Base-by-base conservation (phyloP, 1,140 invertebrate genomes). In the Lethrus apterus region DNA sequence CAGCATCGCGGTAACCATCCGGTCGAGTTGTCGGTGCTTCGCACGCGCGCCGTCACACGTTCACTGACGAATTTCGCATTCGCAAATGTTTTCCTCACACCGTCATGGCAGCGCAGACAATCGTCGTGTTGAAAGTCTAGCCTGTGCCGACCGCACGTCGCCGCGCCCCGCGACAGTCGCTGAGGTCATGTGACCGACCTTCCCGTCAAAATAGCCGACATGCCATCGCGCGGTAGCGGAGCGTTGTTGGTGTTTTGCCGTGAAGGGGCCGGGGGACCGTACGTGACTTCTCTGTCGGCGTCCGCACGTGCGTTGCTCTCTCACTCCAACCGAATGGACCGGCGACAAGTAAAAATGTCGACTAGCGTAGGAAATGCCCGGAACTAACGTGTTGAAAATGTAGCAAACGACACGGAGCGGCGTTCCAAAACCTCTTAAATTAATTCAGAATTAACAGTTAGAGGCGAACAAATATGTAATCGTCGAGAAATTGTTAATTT, bases 151-250 rank as follows among this genome's bases (percentile, higher is more conserved):
- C 46, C 53, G 40, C 48, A 30, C 45, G 45, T 35, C 40, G 31
- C 50, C 54, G 47, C 46, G 13, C 43, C 34, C 33, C 53, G 54
- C 54, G 54, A 56, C 60, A 64, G 51, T 44, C 52, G 46, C 33
- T 32, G 42, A 38, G 44, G 45, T 62, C 72, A 75, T 72, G 72
- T 75, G 73, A 75, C 68, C 78, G 77, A 79, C 77, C 77, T 80
- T 78, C 79, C 77, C 78, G 78, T 81, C 78, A 81, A 80, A 81
- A 81, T 80, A 81, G 76, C 74, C 71, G 75, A 72, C 75, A 71
- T 72, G 72, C 67, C 68, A 56, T 53, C 30, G 62, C 57, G 43
- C 51, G 46, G 29, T 33, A 42, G 24, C 20, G 23, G 11, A 24
- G 26, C 21, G 13, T 14, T 42, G 11, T 5, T 21, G 8, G 23